A percentile compares a stretch with the other conserved stretches of the same genome.
Evolutionary conservation across 23 tunicate genomes (phyloP).

Genomic region (Ascidia mentula): DNA sequence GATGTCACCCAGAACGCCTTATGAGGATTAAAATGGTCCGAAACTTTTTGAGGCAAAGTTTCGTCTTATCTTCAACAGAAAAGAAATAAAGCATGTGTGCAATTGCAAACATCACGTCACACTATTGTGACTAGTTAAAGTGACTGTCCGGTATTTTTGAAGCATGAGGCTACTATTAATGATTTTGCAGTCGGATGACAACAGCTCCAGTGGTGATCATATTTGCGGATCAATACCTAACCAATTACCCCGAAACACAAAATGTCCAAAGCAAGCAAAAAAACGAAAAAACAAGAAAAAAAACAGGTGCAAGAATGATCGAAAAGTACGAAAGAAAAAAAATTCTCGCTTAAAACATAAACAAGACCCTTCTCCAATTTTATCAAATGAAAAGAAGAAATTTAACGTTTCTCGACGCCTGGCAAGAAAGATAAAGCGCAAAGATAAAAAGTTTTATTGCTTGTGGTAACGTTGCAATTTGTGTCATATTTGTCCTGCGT

Average conservation of each 20-base stretch:
- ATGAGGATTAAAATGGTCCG: too few species aligned
- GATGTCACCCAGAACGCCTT: too few species aligned
- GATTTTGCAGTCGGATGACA: neutral
- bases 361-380: neutral
- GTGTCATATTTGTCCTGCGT: too few species aligned
- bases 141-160: too few species aligned
- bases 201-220: neutral
- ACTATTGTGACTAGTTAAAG: too few species aligned
- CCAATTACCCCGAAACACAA: neutral
- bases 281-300: neutral
- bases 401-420: neutral
- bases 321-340: neutral
- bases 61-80: too few species aligned
- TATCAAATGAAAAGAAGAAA: neutral
- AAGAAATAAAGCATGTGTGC: too few species aligned
- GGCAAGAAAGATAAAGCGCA: slow-evolving; percentile 14
- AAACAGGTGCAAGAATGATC: neutral
- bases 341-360: neutral
- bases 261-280: neutral
- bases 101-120: too few species aligned
- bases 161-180: too few species aligned
- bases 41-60: too few species aligned
- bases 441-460: slow-evolving; percentile 37
- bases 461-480: too few species aligned
- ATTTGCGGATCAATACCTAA: neutral